Conservation (phyloP, 2,888 invertebrate genomes). For the Onthophagus sagittarius region DNA sequence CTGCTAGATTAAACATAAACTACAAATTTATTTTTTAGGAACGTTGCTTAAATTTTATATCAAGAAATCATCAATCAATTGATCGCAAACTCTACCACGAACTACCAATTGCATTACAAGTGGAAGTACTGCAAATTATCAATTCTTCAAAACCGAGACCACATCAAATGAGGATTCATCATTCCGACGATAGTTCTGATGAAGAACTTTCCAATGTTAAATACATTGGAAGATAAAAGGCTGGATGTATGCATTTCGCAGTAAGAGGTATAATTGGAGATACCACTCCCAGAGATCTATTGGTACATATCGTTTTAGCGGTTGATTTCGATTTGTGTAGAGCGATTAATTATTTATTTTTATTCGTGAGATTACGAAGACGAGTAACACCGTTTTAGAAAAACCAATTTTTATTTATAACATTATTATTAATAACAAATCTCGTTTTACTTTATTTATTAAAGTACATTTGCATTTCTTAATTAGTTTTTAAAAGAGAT, state of each 20-base stretch:
- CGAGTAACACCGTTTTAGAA: conserved; percentile 21
- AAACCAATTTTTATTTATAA: too few species aligned
- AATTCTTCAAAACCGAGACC: background rate
- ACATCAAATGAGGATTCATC: background rate
- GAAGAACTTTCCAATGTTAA: conserved; percentile 42
- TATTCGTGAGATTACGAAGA: conserved; percentile 43
- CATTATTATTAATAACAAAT: too few species aligned
- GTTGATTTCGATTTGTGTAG: conserved; percentile 58
- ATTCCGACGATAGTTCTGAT: conserved; percentile 34
- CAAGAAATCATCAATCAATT: conserved; percentile 53
- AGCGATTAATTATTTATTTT: conserved; percentile 54
- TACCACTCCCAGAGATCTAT: conserved; percentile 49
- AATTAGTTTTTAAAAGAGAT: too few species aligned
- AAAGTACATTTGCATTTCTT: too few species aligned
- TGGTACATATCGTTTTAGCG: conserved; percentile 53
- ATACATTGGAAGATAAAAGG: conserved; percentile 40
- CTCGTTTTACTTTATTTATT: too few species aligned
- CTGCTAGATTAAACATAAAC: background rate
- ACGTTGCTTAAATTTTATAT: conserved; percentile 52
- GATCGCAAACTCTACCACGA: conserved; percentile 56
- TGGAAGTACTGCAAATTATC: conserved; percentile 41
- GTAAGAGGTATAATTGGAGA: conserved; percentile 53
- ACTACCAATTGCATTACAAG: conserved; percentile 55
- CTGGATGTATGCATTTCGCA: conserved; percentile 51
- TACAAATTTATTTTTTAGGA: conserved; percentile 44